Base-by-base conservation (phyloP, 2,113 vertebrate genomes). In the Pedionomus torquatus region DNA sequence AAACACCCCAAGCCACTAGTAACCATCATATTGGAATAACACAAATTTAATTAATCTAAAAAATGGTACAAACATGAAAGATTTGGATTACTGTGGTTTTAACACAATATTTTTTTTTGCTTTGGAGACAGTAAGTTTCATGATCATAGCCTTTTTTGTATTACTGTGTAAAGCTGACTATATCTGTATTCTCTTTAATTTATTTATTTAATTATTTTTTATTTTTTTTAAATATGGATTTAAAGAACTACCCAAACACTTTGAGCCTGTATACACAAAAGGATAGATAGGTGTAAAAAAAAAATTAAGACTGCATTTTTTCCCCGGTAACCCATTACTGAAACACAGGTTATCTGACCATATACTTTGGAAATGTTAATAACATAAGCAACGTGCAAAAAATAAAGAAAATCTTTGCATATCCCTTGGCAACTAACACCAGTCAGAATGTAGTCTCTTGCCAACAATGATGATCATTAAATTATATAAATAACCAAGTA, bases 1-100 rank as follows among this genome's bases (percentile, higher is more conserved):
- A 44, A 39, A 41, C 35, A 31, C 1, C 1, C 2, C 7, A 39
- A 77, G 51, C 3, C 2, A 25, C 5, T 58, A 41, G 3, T 44
- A 75, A 46, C 10, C 1, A 14, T 28, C 17, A 9, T 23, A 80
- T 7, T 46, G 15, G 48, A 68, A 65, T 76, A 85, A 75, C 9
- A 63, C 4, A 60, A 68, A 51, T 51, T 25, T 64, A 71, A 33
- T 69, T 14, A 65, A 15, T 60, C 21, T 57, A 30, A 65, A 70
- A 75, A 55, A 23, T 7, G 2, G 1, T 43, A 14, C 4, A 90
- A 33, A 64, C 1, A 3, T 18, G 7, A 69, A 37, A 19, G 10
- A 35, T 72, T 69, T 65, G 8, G 15, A 72, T 44, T 61, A 69
- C 58, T 35, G 33, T n/a, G 13, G 1, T 30, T 86, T 41, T 69